phyloP scores from a whole-genome alignment of 2,113 vertebrate genomes.

The Carollia perspicillata region DNA sequence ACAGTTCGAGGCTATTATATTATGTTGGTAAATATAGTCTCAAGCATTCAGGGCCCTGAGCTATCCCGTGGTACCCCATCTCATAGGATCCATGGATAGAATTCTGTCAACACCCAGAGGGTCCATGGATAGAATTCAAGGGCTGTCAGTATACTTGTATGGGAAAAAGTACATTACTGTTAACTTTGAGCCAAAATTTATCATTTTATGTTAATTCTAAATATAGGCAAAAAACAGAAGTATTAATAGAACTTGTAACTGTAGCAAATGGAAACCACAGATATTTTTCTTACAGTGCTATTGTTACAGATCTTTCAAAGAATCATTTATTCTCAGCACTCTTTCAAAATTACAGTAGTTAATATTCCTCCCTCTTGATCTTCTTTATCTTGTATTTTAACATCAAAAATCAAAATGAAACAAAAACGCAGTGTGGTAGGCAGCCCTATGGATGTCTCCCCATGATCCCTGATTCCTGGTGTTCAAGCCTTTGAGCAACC shows the following conservation, averaged over 20 bases:
- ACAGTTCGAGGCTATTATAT: background rate
- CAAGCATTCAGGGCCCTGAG: background rate
- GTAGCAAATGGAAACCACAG: background rate
- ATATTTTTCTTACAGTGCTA: background rate
- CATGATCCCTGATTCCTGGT: background rate
- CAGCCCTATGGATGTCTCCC: background rate
- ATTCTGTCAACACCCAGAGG: background rate
- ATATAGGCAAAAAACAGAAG: background rate
- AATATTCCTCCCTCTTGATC: background rate
- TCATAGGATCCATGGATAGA: background rate
- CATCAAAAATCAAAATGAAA: background rate
- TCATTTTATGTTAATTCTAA: background rate
- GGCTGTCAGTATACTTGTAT: background rate
- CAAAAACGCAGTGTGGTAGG: background rate
- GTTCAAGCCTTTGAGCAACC: background rate
- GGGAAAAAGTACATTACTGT: background rate
- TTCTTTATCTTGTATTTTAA: background rate
- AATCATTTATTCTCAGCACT: background rate
- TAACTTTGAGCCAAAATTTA: conserved; percentile 39
- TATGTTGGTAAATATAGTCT: background rate
- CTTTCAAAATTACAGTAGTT: background rate
- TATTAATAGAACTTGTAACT: background rate
- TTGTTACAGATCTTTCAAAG: background rate
- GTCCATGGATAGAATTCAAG: background rate
- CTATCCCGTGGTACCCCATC: background rate